Base-by-base conservation (phyloP, 2,888 invertebrate genomes). In the Chironomus riparius region DNA sequence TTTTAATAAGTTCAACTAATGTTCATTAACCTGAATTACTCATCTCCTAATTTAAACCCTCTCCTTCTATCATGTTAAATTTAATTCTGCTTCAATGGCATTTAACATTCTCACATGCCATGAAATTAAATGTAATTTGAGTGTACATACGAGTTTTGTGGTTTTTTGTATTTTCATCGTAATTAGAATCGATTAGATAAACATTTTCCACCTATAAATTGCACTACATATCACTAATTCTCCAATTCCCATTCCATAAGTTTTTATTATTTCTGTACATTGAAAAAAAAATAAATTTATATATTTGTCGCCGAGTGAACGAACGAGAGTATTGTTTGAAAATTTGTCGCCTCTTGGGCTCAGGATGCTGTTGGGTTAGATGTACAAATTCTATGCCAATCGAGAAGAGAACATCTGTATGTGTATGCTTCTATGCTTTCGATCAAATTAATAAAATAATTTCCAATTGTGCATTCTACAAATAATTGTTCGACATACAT, bases 111-210 rank as follows among this genome's bases (percentile, higher is more conserved):
- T 38, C 38, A 38, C 38, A 38, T 38, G n/a, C 56, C 24, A 18
- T 13, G 12, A 50, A 50, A 71, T 56, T 56, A 71, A 56, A 18
- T 71, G 71, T 50, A 56, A 71, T 56, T 47, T 71, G 56, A 65
- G 56, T 47, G 71, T 56, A 48, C n/a, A 24, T 71, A 18, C 24
- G 28, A 28, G 69, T 18, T 70, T 70, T 70, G 48, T 48, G 70
- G 48, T 21, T 70, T 18, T 47, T 18, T 13, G 38, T 62, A 18
- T n/a, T n/a, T 65, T 18, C 18, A n/a, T 47, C 18, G 38, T 62
- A 72, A 73, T 62, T 73, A 73, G 62, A 62, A 73, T 73, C 73
- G 73, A 73, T 73, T 65, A 73, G 73, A 38, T 47, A 73, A 50
- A 62, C 62, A 73, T 73, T 73, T 22, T 24, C 24, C 65, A 65